Base-by-base conservation (phyloP, 2,113 vertebrate species). In the Oxyura jamaicensis region DNA sequence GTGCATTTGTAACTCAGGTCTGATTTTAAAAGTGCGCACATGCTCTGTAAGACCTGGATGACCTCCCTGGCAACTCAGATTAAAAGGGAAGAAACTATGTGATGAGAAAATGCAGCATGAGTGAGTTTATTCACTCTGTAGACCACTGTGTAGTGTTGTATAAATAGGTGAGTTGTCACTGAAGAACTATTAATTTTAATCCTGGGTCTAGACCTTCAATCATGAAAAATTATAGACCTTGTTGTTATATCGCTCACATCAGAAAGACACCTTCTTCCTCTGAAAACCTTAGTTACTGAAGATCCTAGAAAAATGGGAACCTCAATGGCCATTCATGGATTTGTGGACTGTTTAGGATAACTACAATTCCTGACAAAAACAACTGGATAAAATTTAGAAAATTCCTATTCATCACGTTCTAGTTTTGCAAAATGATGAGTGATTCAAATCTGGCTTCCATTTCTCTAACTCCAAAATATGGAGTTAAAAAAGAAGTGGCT, bases 341-440 rank as follows among this genome's bases (percentile, higher is more conserved):
- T 44, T 72, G 65, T 84, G 71, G 31, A 79, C 66, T 67, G 4
- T 44, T 89, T 44, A 82, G n/a, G 58, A 22, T 82, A 97, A 75
- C 35, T n/a, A n/a, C 7, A 87, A 52, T 42, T 84, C 26, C 53
- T 89, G 58, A 73, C 13, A 66, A 87, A 92, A 89, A 53, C 26
- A 87, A 53, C 33, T 94, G 62, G 41, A 76, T 50, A 91, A 82
- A 89, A 91, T 90, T 66, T 92, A 71, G 21, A n/a, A 90, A 75
- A 13, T 58, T 84, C 53, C 56, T 69, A 83, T 73, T 78, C 66
- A 84, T 36, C 50, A 82, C 33, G 48, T 65, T 75, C 46, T 60
- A 36, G 23, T 53, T 96, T 73, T 78, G 60, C 90, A 92, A 90
- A 92, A 82, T 46, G 59, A 86, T 15, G 9, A 5, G 26, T 79